Evolutionary conservation across 2,113 vertebrate species (phyloP), one percentile per base, ranked within the genome.

Genomic region (Coregonus clupeaformis): DNA sequence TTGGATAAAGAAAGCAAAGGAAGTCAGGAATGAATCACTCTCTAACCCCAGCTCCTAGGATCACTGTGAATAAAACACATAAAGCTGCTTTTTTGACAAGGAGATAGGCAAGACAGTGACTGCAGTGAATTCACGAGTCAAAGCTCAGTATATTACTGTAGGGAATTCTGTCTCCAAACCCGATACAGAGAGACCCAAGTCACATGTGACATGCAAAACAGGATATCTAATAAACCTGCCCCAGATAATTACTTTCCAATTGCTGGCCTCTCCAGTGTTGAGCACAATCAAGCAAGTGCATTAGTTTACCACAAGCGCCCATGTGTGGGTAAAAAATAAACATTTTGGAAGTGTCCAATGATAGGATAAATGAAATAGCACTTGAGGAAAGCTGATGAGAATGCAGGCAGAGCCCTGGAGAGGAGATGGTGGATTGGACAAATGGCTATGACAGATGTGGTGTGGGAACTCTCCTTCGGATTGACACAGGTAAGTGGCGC

Each of bases 401-500:
- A 85, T 80, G 72, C 73, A 49, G 71, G 63, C 66, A 63, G 59
- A 71, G 86, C 62, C 36, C 81, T 68, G 69, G 45, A 36, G 14
- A 32, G 9, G 52, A 88, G 78, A 81, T 74, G 71, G 22, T 27
- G 66, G 52, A 73, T 82, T 77, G 66, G 83, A 83, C 81, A 84
- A 87, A 90, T 90, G 82, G 73, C 73, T 85, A 22, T 80, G 72
- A 83, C 80, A 83, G 84, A 87, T 83, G 79, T 73, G 72, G 80
- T 72, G 81, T 74, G 72, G 85, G 69, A 79, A 80, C 79, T 81
- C 80, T 70, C 71, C 73, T 84, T 62, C 72, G 87, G 89, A 90
- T 84, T 91, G 91, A 90, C 88, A 90, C 84, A 86, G 81, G 87
- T 91, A 92, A 91, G 89, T 89, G 84, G 87, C 75, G 69, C 78